Conservation (phyloP, 2,888 invertebrate species). For the Chrysina gloriosa region DNA sequence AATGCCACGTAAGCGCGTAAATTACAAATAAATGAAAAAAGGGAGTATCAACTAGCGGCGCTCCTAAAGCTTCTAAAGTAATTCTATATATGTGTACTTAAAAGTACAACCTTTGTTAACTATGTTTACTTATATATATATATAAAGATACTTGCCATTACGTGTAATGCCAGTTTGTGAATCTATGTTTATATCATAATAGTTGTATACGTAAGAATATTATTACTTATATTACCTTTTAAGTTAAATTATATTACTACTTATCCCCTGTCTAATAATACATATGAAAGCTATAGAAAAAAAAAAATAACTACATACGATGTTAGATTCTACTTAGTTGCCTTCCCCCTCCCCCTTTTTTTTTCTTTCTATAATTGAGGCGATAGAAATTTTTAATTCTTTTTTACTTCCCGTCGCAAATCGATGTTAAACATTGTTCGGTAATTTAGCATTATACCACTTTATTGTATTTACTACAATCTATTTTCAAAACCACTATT, state of each 20-base stretch:
- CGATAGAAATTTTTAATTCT: conserved; percentile 37
- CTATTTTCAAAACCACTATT: conserved; percentile 46
- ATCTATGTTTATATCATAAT: conserved; percentile 38
- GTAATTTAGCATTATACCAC: conserved; percentile 39
- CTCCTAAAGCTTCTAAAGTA: conserved; percentile 31
- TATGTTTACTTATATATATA: conserved; percentile 40
- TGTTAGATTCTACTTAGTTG: conserved; percentile 38
- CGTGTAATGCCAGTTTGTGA: conserved; percentile 55
- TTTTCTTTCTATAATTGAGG: conserved; percentile 8
- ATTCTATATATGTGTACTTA: conserved; percentile 29
- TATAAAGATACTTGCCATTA: conserved; percentile 51
- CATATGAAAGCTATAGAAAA: conserved; percentile 32
- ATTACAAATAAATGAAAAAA: too few species aligned
- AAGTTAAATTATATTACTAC: conserved; percentile 43
- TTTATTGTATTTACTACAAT: conserved; percentile 40
- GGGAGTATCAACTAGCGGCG: background rate
- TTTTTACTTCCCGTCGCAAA: conserved; percentile 28
- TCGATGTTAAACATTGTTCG: conserved; percentile 37
- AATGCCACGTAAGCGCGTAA: conserved; percentile 24
- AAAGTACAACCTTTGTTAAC: conserved; percentile 42
- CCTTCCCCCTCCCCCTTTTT: conserved; percentile 30
- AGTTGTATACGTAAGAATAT: conserved; percentile 27
- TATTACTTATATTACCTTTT: conserved; percentile 27
- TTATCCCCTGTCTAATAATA: conserved; percentile 41
- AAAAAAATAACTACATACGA: conserved; percentile 35